A percentile compares a stretch with the other conserved stretches of the same genome.
Evolutionary conservation across 2,888 invertebrate species (phyloP).

Genomic region (Aricia artaxerxes): DNA sequence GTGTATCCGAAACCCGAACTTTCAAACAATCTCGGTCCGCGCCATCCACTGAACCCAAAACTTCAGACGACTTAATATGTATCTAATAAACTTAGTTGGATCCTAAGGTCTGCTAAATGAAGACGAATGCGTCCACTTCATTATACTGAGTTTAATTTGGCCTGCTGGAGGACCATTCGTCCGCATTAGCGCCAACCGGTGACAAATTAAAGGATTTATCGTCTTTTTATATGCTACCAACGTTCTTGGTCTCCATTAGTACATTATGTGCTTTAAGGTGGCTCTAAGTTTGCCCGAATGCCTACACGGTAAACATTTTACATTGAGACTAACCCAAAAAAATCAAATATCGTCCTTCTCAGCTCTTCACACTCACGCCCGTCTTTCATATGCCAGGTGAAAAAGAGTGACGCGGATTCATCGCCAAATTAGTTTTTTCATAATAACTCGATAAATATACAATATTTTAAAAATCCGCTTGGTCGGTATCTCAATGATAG

Average conservation of each 20-base stretch:
- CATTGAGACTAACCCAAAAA: not conserved
- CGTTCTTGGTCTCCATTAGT: slow-evolving; percentile 32
- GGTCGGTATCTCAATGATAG: no score
- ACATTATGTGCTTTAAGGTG: slow-evolving; percentile 8
- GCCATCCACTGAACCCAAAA: slow-evolving; percentile 47
- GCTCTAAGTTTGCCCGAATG: not conserved
- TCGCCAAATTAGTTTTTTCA: no score
- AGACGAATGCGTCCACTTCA: slow-evolving; percentile 74
- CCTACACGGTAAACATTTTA: not conserved
- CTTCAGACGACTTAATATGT: slow-evolving; percentile 56
- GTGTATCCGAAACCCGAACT: slow-evolving; percentile 49
- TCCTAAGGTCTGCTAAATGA: slow-evolving; percentile 55
- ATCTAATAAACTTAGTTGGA: slow-evolving; percentile 60
- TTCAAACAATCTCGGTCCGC: slow-evolving; percentile 54
- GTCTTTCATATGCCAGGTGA: no score
- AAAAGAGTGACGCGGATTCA: no score
- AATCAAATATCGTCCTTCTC: no score
- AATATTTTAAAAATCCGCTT: no score
- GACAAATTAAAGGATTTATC: slow-evolving; percentile 66
- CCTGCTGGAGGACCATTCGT: slow-evolving; percentile 65
- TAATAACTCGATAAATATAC: no score
- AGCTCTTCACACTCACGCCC: no score
- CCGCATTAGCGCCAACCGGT: slow-evolving; percentile 60
- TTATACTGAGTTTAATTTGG: slow-evolving; percentile 74
- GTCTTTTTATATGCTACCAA: slow-evolving; percentile 54